A percentile compares a stretch with the other conserved stretches of the same genome.
Conservation (phyloP, 2,113 vertebrate genomes). For the Mohoua ochrocephala region DNA sequence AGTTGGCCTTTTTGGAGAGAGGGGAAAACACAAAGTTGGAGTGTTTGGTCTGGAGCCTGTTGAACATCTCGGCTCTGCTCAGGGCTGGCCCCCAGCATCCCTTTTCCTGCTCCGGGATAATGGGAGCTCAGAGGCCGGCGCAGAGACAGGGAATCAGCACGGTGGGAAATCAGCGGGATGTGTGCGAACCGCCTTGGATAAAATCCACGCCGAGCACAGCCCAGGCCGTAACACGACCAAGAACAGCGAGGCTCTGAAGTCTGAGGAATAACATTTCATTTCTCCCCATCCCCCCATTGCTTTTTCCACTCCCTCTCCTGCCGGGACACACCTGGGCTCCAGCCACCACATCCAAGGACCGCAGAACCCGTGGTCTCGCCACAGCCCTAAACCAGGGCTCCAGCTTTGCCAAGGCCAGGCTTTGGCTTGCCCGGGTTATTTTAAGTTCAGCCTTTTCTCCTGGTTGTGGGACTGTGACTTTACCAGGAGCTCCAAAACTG, state of each 20-base stretch:
- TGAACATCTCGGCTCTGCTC: not conserved
- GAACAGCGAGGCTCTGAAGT: not conserved
- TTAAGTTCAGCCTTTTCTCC: not conserved
- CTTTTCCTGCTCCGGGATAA: slow-evolving; percentile 9
- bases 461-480: not conserved
- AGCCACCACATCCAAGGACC: not conserved
- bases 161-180: slow-evolving; percentile 37
- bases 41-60: not conserved
- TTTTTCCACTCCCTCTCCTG: not conserved
- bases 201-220: slow-evolving; percentile 21
- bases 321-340: not conserved
- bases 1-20: not conserved
- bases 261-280: not conserved
- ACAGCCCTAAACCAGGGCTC: not conserved
- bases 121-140: not conserved
- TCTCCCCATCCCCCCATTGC: not conserved
- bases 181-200: not conserved
- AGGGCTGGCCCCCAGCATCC: not conserved
- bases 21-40: not conserved
- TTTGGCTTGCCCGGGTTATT: not conserved
- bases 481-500: not conserved
- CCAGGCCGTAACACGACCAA: not conserved
- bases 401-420: not conserved
- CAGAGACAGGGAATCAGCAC: not conserved
- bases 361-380: not conserved